phyloP scores from a whole-genome alignment of 2,888 invertebrate species.

The Drosophila mimetica region DNA sequence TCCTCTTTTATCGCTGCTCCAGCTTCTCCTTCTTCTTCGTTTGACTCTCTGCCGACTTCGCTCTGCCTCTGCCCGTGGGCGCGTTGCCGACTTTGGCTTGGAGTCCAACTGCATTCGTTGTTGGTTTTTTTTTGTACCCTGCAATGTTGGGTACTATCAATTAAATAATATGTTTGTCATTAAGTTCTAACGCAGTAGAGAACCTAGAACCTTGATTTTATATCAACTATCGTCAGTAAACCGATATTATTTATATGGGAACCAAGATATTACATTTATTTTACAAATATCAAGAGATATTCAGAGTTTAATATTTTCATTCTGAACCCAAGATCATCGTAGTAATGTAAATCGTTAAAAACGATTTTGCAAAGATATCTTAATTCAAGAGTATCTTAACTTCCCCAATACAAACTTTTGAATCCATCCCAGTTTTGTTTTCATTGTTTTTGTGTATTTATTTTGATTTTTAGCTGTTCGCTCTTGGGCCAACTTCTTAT shows the following conservation, averaged over 20 bases:
- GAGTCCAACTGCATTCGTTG: slow-evolving; percentile 34
- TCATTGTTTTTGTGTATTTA: slow-evolving; percentile 60
- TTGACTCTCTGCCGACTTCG: not conserved
- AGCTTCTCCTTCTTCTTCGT: slow-evolving; percentile 2
- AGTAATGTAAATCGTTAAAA: no score
- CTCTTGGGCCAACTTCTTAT: slow-evolving; percentile 48
- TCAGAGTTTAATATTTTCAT: no score
- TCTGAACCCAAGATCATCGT: no score
- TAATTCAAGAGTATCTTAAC: slow-evolving; percentile 9
- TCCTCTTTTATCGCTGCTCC: slow-evolving; percentile 25
- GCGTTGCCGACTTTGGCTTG: slow-evolving; percentile 35
- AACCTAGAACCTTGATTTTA: not conserved
- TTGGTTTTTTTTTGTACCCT: slow-evolving; percentile 16
- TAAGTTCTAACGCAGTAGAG: not conserved
- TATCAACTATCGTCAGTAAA: no score
- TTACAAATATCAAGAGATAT: no score
- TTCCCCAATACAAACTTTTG: not conserved
- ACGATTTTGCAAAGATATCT: no score
- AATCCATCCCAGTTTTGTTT: slow-evolving; percentile 13
- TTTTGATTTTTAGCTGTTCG: slow-evolving; percentile 62
- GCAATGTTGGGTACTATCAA: not conserved
- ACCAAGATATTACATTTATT: no score
- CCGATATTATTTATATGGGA: no score
- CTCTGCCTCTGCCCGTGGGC: slow-evolving; percentile 43
- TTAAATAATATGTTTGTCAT: not conserved